Evolutionary conservation across 1,140 invertebrate species (phyloP).

Genomic region (Cataglyphis hispanica): DNA sequence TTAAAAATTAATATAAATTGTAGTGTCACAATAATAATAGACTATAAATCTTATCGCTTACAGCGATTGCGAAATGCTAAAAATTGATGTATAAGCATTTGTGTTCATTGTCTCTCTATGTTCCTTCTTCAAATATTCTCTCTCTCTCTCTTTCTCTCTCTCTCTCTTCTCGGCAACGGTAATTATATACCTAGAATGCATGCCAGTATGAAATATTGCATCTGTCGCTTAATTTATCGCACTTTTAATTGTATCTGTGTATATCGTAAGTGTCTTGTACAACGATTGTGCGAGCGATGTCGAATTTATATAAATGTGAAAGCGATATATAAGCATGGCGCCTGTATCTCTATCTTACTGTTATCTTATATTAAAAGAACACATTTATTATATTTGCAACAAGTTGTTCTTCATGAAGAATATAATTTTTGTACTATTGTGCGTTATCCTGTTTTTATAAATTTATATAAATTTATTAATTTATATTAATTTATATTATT

Average conservation of each 20-base stretch:
- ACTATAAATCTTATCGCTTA: not conserved
- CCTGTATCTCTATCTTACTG: constrained; percentile 46
- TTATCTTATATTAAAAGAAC: not conserved
- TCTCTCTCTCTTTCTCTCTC: not conserved
- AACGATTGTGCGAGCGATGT: constrained; percentile 60
- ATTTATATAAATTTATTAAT: too few species aligned
- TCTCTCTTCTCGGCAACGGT: not conserved
- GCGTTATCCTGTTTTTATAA: not conserved
- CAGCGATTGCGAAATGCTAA: constrained; percentile 17
- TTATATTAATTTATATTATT: too few species aligned
- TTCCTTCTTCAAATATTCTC: constrained; percentile 16
- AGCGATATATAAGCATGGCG: constrained; percentile 42
- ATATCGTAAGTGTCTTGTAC: constrained; percentile 55
- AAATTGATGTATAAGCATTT: constrained; percentile 18
- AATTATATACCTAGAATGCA: constrained; percentile 29
- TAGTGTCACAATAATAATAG: constrained; percentile 22
- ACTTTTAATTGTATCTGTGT: constrained; percentile 48
- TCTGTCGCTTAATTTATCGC: constrained; percentile 62
- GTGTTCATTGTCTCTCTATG: not conserved
- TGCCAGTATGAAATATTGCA: constrained; percentile 15
- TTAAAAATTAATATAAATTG: constrained; percentile 33
- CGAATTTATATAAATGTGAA: constrained; percentile 63
- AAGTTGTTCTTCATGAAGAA: not conserved
- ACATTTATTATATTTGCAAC: not conserved
- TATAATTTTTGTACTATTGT: not conserved